Evolutionary conservation across 2,113 vertebrate species (phyloP), one percentile per base, ranked within the genome.

Genomic region (Centropus unirufus): DNA sequence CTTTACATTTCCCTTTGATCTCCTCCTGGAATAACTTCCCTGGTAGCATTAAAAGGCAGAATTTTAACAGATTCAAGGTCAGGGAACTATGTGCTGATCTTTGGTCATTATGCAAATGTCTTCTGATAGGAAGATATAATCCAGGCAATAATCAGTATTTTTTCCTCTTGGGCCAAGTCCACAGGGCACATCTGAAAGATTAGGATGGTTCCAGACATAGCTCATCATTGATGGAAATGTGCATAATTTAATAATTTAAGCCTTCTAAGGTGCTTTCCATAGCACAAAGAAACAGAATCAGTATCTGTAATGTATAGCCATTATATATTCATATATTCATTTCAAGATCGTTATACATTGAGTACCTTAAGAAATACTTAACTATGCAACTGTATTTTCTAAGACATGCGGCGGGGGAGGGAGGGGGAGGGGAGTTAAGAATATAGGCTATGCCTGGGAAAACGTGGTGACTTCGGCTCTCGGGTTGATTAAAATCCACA

Each of bases 31-130:
- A 61, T 52, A 93, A 87, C 26, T 72, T 84, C 14, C 19, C 30
- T 30, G 3, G 34, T 20, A 88, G 42, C n/a, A 86, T 7, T 54
- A 86, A 90, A 85, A 74, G 32, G 59, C 59, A 70, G 52, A 89
- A 70, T 72, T 87, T 78, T 57, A 87, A 82, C 59, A 88, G 75
- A 90, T 86, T 90, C 94, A 96, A 86, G 76, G 92, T 91, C 85
- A 94, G 27, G 52, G 58, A 92, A 92, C 76, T 68, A 42, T 49
- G 52, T 78, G 67, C 51, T 58, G 51, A 90, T 93, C 79, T 92
- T 77, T 67, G 83, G 57, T 66, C 52, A 81, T 94, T 90, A 96
- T 92, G 93, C 30, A 95, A 88, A 94, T 96, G 92, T 88, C n/a
- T 86, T 93, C 72, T 72, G 72, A 90, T 67, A 24, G 61, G 57